Base-by-base conservation (phyloP, 2,888 invertebrate species). In the Leptopilina myrica region DNA sequence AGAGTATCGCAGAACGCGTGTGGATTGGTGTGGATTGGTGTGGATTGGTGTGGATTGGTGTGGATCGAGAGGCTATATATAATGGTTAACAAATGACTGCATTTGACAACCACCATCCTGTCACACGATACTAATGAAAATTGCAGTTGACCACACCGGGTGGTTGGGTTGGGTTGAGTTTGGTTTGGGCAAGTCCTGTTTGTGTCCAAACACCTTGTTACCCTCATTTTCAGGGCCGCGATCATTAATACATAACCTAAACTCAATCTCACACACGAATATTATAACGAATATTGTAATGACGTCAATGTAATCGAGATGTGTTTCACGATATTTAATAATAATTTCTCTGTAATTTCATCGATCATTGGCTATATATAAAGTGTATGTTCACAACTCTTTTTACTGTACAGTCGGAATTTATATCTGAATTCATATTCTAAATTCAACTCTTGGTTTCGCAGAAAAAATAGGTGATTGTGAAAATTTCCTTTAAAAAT, bases 121-220 rank as follows among this genome's bases (percentile, higher is more conserved):
- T 73, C 73, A 73, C 73, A 73, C 73, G 56, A 73, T 73, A 73
- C 73, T 73, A 73, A 73, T 73, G 73, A 73, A 73, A 73, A 73
- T 73, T 73, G 73, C 73, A 56, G 56, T 56, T 73, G 73, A 73
- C 73, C 73, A 73, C 73, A 73, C 56, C 33, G 56, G 56, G 73
- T 73, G 73, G 73, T 73, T 73, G 56, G 56, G 56, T 56, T 73
- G 56, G 73, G 56, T 56, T 73, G 56, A 56, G 56, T 73, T 73
- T 73, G 73, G 73, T 73, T 73, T 56, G 26, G 73, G 26, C 33
- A 73, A 56, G 33, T 73, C 33, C 56, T 73, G 56, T 73, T 73
- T 73, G 33, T 56, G 56, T 56, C 73, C 33, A 56, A 73, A 56
- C 56, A 26, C 26, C 49, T 49, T 12, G 12, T 12, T 11, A 11